phyloP scores from a whole-genome alignment of 2,797 vertebrate species.

The Enoplosus armatus region DNA sequence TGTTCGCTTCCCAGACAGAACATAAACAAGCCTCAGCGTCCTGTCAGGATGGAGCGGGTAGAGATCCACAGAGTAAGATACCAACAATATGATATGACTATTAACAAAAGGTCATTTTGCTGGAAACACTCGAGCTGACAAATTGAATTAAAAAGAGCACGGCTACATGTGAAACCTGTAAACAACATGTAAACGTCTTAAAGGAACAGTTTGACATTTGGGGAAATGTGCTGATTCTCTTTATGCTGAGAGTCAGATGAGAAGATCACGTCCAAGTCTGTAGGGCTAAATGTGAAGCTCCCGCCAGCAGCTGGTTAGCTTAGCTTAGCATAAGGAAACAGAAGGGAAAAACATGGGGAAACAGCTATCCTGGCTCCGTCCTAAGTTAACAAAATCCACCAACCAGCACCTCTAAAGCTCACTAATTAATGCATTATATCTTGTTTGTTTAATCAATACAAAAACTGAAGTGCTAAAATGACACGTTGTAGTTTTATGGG shows the following conservation, averaged over 20 bases:
- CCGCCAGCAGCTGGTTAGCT: neutral
- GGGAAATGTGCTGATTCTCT: neutral
- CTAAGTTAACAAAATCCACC: neutral
- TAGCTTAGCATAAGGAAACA: neutral
- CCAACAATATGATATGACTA: neutral
- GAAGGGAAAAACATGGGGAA: neutral
- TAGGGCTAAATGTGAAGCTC: fast-evolving
- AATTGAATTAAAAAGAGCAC: slow-evolving; percentile 18
- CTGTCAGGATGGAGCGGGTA: slow-evolving; percentile 24
- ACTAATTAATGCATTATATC: neutral
- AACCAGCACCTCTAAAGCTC: neutral
- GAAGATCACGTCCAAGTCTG: neutral
- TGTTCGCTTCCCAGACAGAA: slow-evolving; percentile 20
- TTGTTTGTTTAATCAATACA: neutral
- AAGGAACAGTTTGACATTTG: neutral
- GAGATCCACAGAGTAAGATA: neutral
- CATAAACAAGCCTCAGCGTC: slow-evolving; percentile 39
- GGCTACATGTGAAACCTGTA: neutral
- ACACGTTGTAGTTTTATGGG: neutral
- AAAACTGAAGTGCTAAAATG: neutral
- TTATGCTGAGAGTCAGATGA: neutral
- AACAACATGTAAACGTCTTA: neutral
- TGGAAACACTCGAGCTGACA: neutral
- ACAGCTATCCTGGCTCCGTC: neutral
- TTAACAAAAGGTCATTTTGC: slow-evolving; percentile 18